phyloP scores from a whole-genome alignment of 2,888 invertebrate species.

The Cloeon dipterum region DNA sequence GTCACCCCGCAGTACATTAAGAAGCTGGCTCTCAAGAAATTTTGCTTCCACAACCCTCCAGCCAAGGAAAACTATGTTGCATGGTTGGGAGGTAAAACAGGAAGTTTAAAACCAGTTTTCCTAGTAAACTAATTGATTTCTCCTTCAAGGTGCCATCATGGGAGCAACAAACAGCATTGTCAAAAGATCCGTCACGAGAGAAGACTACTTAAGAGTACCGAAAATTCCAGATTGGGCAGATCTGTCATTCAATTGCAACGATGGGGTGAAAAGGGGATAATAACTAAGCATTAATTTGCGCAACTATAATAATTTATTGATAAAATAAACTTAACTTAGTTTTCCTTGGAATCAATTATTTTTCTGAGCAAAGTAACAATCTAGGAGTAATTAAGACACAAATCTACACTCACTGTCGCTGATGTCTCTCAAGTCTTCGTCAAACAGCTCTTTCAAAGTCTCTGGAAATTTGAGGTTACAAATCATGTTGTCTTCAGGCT shows the following conservation, averaged over 20 bases:
- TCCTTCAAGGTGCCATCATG: constrained; percentile 37
- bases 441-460: no score
- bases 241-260: constrained; percentile 30
- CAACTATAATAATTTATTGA: no score
- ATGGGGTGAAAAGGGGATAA: not conserved
- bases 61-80: constrained; percentile 59
- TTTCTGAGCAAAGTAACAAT: no score
- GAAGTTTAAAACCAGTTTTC: not conserved
- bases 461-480: no score
- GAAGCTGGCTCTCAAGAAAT: constrained; percentile 32
- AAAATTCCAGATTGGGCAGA: constrained; percentile 66
- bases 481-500: no score
- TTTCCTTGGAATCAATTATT: no score
- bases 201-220: constrained; percentile 42
- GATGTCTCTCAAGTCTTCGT: no score
- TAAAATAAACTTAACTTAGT: no score
- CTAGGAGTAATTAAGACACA: no score
- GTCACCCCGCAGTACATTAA: constrained; percentile 33
- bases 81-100: constrained; percentile 57
- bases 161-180: constrained; percentile 51
- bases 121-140: constrained; percentile 9
- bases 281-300: no score
- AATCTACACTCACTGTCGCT: no score
- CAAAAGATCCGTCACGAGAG: constrained; percentile 46
- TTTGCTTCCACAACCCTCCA: constrained; percentile 63